Base-by-base conservation (phyloP, 2,113 vertebrate species). In the Bolborhynchus lineola region DNA sequence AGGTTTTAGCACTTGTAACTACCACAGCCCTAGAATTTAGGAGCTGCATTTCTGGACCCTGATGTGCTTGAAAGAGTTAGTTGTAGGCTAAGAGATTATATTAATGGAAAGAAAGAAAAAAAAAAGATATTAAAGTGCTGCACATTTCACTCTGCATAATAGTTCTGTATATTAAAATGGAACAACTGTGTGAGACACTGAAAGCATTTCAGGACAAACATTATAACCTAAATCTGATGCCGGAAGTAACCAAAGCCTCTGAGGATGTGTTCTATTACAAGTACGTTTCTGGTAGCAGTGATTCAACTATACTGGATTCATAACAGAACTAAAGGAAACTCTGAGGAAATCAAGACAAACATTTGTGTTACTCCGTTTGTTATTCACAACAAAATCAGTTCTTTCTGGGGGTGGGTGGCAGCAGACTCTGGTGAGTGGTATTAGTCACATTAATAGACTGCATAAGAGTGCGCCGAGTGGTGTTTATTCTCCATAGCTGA, bases 191-290 rank as follows among this genome's bases (percentile, higher is more conserved):
- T 52, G 29, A 77, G 71, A 11, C 37, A 41, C 26, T 86, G 82
- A 35, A 90, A 74, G 42, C 60, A 42, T 63, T 53, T 86, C 42
- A 63, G 68, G 86, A 41, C 83, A 81, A 89, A 46, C 39, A 63
- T 21, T 16, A 20, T 18, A 41, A 19, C 37, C 29, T 65, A 41
- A 79, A 86, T 41, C 67, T 77, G 55, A 44, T 77, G 53, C 46
- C 60, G 90, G 53, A 88, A 88, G 80, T 59, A 72, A 47, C 63
- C 67, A 65, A 90, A 92, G 63, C 50, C 65, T 77, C 63, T 31
- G n/a, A 89, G 76, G 59, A 42, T 1, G 0, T 76, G 10, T 92
- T 69, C 68, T 74, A 9, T 63, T 82, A 55, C 52, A 87, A 84
- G 76, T 42, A 33, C 21, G 10, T 62, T 88, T 68, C 74, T 85